Evolutionary conservation across 2,888 invertebrate genomes (phyloP), one percentile per base, ranked within the genome.

Genomic region (Diachrysia chrysitis): DNA sequence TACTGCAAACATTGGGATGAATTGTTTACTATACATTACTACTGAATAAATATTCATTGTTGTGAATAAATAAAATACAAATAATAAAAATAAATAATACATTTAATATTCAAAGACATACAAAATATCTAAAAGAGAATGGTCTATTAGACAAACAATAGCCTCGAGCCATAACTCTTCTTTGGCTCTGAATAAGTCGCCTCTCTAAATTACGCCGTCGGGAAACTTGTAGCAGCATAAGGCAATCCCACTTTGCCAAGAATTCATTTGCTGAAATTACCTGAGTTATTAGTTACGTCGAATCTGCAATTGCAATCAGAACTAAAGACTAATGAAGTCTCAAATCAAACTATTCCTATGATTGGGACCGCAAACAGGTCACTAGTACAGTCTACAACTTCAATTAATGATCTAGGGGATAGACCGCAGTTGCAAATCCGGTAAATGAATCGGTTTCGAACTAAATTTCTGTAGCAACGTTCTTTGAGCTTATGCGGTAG

Each of bases 361-460:
- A 80, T 82, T 76, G 66, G n/a, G 37, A 78, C 79, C 83, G 70
- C 83, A 84, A 82, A 82, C 80, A 79, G 78, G 66, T 78, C 74
- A 59, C 57, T 66, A 56, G 58, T 66, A 67, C 70, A 84, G 82
- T 76, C 84, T 87, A 85, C 85, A 87, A 86, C 86, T 89, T 79
- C 85, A 87, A 88, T 89, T 88, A 90, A 87, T 87, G 87, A 87
- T 87, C 85, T 87, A 76, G 74, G 78, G 83, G 83, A 83, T 77
- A 69, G 81, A 85, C 87, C 87, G 76, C 84, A 81, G 77, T 83
- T 84, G 85, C 84, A 86, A 87, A 90, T 86, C 85, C 78, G 78
- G 78, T 82, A 87, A 90, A 89, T 87, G 86, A 89, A 90, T 89
- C 84, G 87, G 86, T 87, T 87, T 72, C 75, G 58, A 85, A 85